Evolutionary conservation across 2,113 vertebrate species (phyloP), one percentile per base, ranked within the genome.

Genomic region (Passer montanus): DNA sequence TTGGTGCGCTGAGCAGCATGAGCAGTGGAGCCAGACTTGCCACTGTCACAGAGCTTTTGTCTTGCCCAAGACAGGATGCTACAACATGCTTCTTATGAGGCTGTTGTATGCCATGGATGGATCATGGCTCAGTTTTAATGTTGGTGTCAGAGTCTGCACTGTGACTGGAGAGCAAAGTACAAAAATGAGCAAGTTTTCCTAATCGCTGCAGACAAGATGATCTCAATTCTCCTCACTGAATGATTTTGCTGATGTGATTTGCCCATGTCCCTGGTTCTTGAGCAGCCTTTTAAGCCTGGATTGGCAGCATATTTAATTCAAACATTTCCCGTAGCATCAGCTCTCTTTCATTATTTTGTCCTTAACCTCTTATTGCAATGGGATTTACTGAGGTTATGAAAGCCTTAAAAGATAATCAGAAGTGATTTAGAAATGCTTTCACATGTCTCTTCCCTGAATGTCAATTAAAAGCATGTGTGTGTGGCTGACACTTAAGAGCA

Each of bases 401-500:
- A 37, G 31, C 35, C 41, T 41, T 78, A 52, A 63, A 66, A 44
- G 82, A 67, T 37, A 53, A 80, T 44, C 12, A 74, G 43, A 88
- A 86, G 69, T 84, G 31, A 55, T 93, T 78, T 94, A 93, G 90
- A 95, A 97, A 81, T 84, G 83, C 80, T 93, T 50, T 90, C 55
- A 26, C 12, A 3, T 18, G 19, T 87, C 30, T 79, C 67, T 95
- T 93, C 87, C 41, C 67, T 53, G 16, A n/a, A 63, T 73, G 30
- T 67, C 85, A 62, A 43, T 87, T 60, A 85, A 77, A 95, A 94
- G 93, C 84, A 79, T 62, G 83, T 77, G 44, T 74, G 49, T 73
- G 78, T 89, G 77, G 85, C 95, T 94, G 64, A 60, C 55, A 16
- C 13, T 0, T n/a, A 33, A 46, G 26, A 84, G 90, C 90, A 89